Evolutionary conservation across 2,888 invertebrate species (phyloP).

Genomic region (Nemoura dubitans): DNA sequence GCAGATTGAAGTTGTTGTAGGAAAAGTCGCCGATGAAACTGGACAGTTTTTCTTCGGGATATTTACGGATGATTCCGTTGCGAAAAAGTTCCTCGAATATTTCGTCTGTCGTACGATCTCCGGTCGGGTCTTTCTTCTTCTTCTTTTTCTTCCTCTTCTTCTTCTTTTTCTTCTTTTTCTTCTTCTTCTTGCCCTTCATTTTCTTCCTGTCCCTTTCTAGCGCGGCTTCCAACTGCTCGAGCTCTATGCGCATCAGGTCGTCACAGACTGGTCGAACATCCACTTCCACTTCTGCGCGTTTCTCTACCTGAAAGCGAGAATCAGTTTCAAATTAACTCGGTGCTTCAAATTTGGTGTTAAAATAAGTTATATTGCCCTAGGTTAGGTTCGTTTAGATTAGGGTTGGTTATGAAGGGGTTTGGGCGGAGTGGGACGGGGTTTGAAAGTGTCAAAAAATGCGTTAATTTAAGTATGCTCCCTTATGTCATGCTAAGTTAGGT

Average conservation of each 20-base stretch:
- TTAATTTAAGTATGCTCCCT: no score
- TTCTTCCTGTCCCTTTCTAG: constrained; percentile 61
- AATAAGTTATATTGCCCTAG: no score
- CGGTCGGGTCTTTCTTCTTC: constrained; percentile 71
- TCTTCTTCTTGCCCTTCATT: constrained; percentile 56
- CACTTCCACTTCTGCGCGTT: constrained; percentile 70
- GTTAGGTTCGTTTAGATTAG: no score
- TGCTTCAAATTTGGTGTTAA: no score
- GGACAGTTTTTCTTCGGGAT: constrained; percentile 65
- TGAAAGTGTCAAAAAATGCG: neutral
- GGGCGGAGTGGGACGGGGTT: neutral
- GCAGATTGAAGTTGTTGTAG: constrained; percentile 67
- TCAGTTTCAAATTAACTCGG: no score
- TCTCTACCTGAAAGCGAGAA: constrained; percentile 63
- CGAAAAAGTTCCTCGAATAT: constrained; percentile 77
- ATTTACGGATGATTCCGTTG: constrained; percentile 73
- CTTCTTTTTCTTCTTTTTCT: constrained; percentile 54
- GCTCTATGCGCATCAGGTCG: constrained; percentile 69
- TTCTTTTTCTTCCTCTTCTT: constrained; percentile 61
- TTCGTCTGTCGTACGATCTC: constrained; percentile 68
- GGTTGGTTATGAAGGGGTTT: no score
- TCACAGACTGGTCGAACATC: constrained; percentile 77
- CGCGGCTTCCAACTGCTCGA: constrained; percentile 65
- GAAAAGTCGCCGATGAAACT: constrained; percentile 77
- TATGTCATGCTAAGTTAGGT: no score